A percentile compares a stretch with the other conserved stretches of the same genome.
Conservation (phyloP, 2,888 invertebrate genomes). For the Mimumesa dahlbomi region DNA sequence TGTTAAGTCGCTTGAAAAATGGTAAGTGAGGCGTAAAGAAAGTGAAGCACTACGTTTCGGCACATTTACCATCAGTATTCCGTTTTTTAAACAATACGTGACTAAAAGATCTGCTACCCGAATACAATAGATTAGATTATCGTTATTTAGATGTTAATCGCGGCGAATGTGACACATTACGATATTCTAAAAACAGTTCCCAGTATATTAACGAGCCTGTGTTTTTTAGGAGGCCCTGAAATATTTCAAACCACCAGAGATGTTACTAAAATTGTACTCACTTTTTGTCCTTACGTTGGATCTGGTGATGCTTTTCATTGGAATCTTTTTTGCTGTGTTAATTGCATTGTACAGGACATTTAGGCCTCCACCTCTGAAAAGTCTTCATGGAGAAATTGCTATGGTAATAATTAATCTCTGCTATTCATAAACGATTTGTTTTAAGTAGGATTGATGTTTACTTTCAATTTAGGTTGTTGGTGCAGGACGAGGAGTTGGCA, state of each 20-base stretch:
- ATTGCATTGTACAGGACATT: conserved; percentile 82
- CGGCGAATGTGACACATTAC: no score
- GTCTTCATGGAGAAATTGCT: conserved; percentile 84
- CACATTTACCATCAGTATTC: no score
- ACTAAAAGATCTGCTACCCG: no score
- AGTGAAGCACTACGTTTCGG: no score
- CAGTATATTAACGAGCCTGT: neutral
- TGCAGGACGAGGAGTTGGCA: conserved; percentile 86
- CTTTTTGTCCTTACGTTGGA: conserved; percentile 82
- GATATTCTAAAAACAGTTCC: neutral
- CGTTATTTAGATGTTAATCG: no score
- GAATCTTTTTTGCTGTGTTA: conserved; percentile 82
- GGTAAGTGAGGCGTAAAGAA: conserved; percentile 23
- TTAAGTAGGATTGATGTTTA: neutral
- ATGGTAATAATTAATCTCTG: conserved; percentile 80
- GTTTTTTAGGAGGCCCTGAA: conserved; percentile 41
- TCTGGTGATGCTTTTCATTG: conserved; percentile 81
- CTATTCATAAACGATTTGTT: neutral
- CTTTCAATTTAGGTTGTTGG: conserved; percentile 83
- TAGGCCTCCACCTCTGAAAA: conserved; percentile 83
- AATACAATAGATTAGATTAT: no score
- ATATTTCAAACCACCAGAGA: conserved; percentile 73
- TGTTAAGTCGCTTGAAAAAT: conserved; percentile 17
- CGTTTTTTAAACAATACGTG: no score
- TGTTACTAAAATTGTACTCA: conserved; percentile 83